Conservation (phyloP, 2,888 invertebrate genomes). For the Hirtodrosophila histrioides region DNA sequence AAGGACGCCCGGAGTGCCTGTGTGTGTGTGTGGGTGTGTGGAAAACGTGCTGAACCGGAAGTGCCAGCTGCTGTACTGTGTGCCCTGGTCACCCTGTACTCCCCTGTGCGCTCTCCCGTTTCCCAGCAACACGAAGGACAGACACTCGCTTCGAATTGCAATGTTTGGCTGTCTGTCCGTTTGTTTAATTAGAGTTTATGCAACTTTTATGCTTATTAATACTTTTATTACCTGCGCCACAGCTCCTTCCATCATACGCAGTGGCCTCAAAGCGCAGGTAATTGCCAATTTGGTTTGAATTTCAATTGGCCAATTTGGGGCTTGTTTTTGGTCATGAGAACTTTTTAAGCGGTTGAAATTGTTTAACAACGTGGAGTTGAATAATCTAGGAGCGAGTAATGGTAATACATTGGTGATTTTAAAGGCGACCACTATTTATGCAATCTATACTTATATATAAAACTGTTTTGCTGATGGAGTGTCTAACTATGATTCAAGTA, state of each 20-base stretch:
- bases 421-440: neutral
- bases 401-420: too few species aligned
- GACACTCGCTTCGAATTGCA: constrained; percentile 39
- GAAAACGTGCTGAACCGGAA: constrained; percentile 37
- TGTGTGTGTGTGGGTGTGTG: constrained; percentile 1
- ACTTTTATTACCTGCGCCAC: constrained; percentile 49
- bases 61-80: constrained; percentile 27
- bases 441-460: too few species aligned
- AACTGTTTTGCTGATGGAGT: too few species aligned
- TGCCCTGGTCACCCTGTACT: neutral
- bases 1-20: constrained; percentile 37
- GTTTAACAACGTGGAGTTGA: constrained; percentile 24
- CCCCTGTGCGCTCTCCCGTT: neutral
- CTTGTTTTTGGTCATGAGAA: constrained; percentile 32
- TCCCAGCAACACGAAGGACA: constrained; percentile 18
- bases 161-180: constrained; percentile 40
- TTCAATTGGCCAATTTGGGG: constrained; percentile 60
- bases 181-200: constrained; percentile 67
- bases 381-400: constrained; percentile 14
- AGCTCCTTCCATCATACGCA: neutral
- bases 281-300: constrained; percentile 63
- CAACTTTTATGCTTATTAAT: constrained; percentile 71
- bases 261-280: constrained; percentile 33
- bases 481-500: too few species aligned
- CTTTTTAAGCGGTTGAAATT: constrained; percentile 38